A percentile compares a stretch with the other conserved stretches of the same genome.
Evolutionary conservation across 2,113 vertebrate genomes (phyloP).

Genomic region (Salminus brasiliensis): DNA sequence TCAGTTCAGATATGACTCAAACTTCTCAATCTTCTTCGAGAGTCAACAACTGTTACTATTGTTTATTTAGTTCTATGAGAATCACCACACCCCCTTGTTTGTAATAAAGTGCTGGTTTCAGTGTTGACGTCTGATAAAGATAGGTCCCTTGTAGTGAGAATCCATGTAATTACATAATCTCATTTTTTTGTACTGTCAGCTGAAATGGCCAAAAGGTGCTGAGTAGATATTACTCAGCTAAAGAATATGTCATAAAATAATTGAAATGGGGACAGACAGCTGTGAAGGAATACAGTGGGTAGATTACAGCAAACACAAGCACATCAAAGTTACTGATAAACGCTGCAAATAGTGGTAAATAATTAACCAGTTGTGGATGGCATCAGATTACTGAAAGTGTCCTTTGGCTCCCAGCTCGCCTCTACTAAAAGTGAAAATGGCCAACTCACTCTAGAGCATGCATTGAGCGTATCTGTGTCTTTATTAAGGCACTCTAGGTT

Average conservation of each 20-base stretch:
- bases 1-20: conserved; percentile 20
- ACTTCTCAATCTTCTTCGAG: neutral
- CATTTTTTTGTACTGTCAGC: too few relatives aligned
- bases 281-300: neutral
- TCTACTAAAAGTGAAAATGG: neutral
- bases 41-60: conserved; percentile 3
- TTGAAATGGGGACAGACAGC: neutral
- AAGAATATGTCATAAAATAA: neutral
- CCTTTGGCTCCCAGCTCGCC: neutral
- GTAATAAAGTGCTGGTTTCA: neutral
- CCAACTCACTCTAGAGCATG: neutral
- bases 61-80: conserved; percentile 24
- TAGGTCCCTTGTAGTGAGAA: neutral
- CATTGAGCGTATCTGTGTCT: neutral
- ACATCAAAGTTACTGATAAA: conserved; percentile 20
- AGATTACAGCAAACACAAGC: neutral
- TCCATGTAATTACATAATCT: neutral
- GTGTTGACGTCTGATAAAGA: neutral
- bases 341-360: conserved; percentile 26
- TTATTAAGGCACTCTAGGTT: too few relatives aligned
- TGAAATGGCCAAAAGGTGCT: too few relatives aligned
- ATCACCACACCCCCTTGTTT: neutral
- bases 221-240: neutral
- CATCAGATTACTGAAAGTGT: neutral
- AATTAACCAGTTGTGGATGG: conserved; percentile 25